A percentile compares a stretch with the other conserved stretches of the same genome.
Conservation (phyloP, 2,888 invertebrate genomes). For the Ormyrus rosae region DNA sequence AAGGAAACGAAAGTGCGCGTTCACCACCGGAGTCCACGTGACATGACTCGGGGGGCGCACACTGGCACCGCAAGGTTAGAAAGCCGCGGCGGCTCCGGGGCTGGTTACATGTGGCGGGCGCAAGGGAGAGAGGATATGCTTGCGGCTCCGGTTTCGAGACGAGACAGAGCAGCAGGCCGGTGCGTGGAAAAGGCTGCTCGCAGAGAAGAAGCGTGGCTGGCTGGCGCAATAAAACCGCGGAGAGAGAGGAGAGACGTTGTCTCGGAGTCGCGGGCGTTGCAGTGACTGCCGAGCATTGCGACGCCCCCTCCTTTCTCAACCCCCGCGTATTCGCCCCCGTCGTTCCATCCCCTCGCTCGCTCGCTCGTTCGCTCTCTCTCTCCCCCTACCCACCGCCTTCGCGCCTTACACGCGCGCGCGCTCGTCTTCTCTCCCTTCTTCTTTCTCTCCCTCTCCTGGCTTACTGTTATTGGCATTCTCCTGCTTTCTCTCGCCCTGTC, state of each 20-base stretch:
- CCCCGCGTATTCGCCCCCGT: slow-evolving; percentile 57
- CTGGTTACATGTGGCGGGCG: background rate
- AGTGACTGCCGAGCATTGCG: slow-evolving; percentile 74
- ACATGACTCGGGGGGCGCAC: slow-evolving; percentile 16
- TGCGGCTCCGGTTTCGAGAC: too few species aligned
- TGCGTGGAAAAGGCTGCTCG: too few species aligned
- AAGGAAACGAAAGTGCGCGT: background rate
- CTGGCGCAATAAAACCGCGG: slow-evolving; percentile 9
- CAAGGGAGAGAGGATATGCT: background rate
- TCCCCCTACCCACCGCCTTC: background rate
- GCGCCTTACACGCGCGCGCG: slow-evolving; percentile 24
- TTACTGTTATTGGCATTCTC: background rate
- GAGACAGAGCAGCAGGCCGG: too few species aligned
- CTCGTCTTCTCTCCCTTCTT: slow-evolving; percentile 38
- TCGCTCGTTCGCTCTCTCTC: background rate
- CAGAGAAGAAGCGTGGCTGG: background rate
- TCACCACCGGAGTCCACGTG: slow-evolving; percentile 40
- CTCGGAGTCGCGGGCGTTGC: slow-evolving; percentile 73
- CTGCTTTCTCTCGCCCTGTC: background rate
- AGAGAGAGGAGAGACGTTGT: slow-evolving; percentile 64
- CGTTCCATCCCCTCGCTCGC: slow-evolving; percentile 43
- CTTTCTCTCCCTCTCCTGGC: background rate
- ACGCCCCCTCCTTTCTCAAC: slow-evolving; percentile 61
- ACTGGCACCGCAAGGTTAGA: background rate
- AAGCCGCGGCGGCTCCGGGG: background rate